A percentile compares a stretch with the other conserved stretches of the same genome.
phyloP scores from a whole-genome alignment of 2,797 vertebrate genomes.

The Ambastaia sidthimunki region DNA sequence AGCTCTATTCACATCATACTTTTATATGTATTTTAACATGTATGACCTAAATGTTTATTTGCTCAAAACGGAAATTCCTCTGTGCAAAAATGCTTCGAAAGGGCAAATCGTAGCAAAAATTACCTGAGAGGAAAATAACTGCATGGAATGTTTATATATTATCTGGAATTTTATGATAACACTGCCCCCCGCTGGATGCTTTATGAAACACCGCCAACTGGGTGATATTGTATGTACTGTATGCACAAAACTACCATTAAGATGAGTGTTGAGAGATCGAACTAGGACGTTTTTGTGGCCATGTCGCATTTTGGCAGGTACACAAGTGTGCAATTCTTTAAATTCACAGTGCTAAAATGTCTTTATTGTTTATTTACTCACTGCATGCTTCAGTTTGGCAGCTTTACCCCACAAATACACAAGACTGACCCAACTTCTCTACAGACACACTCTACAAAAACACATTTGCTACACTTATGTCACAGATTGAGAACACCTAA shows the following conservation, averaged over 20 bases:
- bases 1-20: not conserved
- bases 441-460: not conserved
- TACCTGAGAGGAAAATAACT: constrained; percentile 77
- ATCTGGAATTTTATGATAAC: constrained; percentile 54
- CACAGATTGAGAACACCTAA: not conserved
- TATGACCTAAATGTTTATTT: constrained; percentile 7
- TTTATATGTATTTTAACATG: not conserved
- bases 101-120: constrained; percentile 77
- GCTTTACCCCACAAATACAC: constrained; percentile 63
- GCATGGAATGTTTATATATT: constrained; percentile 39
- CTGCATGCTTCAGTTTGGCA: constrained; percentile 61
- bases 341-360: constrained; percentile 75
- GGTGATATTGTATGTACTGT: constrained; percentile 57
- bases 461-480: not conserved
- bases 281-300: constrained; percentile 81
- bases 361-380: constrained; percentile 57
- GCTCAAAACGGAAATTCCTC: constrained; percentile 66
- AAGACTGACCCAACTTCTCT: constrained; percentile 45
- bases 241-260: constrained; percentile 71
- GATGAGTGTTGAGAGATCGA: constrained; percentile 81
- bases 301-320: constrained; percentile 76
- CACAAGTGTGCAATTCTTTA: constrained; percentile 75
- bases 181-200: constrained; percentile 71
- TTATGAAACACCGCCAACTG: constrained; percentile 29
- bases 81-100: constrained; percentile 62